Evolutionary conservation across 2,797 vertebrate genomes (phyloP).

Genomic region (Podarcis lilfordi): DNA sequence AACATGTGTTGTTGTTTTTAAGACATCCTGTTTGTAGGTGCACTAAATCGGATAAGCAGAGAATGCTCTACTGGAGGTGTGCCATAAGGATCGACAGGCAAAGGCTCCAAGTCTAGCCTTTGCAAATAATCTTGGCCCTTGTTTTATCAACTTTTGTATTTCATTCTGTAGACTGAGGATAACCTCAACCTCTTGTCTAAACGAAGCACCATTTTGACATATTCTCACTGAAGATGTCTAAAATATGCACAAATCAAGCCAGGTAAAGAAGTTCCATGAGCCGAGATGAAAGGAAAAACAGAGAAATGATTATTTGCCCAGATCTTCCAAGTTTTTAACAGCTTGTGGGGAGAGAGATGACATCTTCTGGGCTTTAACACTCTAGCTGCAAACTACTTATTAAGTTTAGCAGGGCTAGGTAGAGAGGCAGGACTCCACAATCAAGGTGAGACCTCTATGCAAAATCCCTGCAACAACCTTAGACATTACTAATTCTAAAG

Average conservation of each 20-base stretch:
- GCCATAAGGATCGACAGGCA: background rate
- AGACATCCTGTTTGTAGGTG: background rate
- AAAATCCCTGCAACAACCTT: background rate
- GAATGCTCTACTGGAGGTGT: background rate
- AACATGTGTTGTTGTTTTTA: background rate
- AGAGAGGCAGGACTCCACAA: background rate
- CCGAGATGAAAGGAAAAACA: background rate
- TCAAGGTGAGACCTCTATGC: background rate
- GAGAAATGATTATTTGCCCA: background rate
- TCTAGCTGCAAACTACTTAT: background rate
- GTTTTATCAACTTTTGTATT: background rate
- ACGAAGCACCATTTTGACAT: background rate
- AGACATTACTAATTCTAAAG: background rate
- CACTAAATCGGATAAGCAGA: background rate
- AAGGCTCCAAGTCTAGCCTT: background rate
- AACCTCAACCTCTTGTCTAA: background rate
- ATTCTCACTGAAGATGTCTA: background rate
- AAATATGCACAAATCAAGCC: background rate
- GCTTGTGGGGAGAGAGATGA: background rate
- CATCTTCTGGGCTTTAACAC: background rate
- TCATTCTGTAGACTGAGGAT: background rate
- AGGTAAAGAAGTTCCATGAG: background rate
- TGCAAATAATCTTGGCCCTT: background rate
- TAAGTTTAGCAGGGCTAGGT: background rate
- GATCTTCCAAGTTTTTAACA: background rate